phyloP scores from a whole-genome alignment of 1,140 invertebrate genomes.

The Yoshiicerus persimilis region DNA sequence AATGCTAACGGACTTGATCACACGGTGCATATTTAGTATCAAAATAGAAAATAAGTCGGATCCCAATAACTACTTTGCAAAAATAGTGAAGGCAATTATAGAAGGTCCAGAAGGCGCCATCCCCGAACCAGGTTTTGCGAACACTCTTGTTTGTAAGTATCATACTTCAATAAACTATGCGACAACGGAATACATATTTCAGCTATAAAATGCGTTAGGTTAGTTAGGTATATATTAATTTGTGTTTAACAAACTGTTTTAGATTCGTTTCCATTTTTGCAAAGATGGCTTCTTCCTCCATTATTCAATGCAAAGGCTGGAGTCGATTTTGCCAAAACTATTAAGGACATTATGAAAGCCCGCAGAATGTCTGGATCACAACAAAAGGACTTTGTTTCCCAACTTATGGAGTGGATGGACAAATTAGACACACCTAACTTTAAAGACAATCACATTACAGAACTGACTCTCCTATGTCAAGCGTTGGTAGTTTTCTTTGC shows the following conservation, averaged over 20 bases:
- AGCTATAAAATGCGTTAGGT: too few species aligned
- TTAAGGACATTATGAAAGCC: not conserved
- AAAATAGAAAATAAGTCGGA: not conserved
- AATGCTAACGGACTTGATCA: not conserved
- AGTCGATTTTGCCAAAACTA: not conserved
- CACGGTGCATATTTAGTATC: not conserved
- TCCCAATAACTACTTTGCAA: not conserved
- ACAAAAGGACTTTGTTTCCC: not conserved
- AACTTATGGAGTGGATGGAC: not conserved
- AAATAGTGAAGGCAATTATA: not conserved
- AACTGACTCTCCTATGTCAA: conserved; percentile 42
- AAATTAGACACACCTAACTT: conserved; percentile 4
- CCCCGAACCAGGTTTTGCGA: too few species aligned
- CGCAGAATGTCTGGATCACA: not conserved
- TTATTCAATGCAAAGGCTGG: not conserved
- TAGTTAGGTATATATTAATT: too few species aligned
- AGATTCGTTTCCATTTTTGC: not conserved
- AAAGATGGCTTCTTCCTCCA: not conserved
- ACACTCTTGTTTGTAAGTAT: too few species aligned
- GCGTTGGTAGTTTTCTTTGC: conserved; percentile 47
- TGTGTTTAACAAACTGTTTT: not conserved
- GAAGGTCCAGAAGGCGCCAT: conserved; percentile 51
- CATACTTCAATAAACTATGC: too few species aligned
- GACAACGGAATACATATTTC: too few species aligned
- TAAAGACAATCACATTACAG: conserved; percentile 25